Base-by-base conservation (phyloP, 1,140 invertebrate species). In the Steinernema khuongi region DNA sequence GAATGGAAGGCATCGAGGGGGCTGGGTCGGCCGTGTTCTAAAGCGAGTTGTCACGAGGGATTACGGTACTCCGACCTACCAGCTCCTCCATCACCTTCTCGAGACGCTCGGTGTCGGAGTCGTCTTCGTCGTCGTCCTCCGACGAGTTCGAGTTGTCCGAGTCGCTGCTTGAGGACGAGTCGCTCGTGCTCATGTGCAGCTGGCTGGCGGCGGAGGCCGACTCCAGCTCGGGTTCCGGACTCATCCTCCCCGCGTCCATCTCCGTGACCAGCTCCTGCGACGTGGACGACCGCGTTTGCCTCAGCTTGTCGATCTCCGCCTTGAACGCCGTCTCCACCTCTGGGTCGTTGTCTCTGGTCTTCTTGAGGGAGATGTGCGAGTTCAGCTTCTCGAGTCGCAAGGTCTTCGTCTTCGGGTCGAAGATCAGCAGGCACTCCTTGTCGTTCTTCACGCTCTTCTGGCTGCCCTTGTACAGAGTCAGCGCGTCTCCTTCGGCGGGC, bases 401-500 rank as follows among this genome's bases (percentile, higher is more conserved):
- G 0, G 60, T 76, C 43, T 66, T 66, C 1, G 76, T 77, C 22
- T 69, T 76, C 26, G 71, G 67, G 31, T 77, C 74, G 67, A 77
- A 77, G 36, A 77, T 75, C 1, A 77, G 76, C 19, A 77, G 60
- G 32, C 76, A 77, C 31, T 77, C 76, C 36, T 77, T 77, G 68
- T 36, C 33, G 18, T 36, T 36, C 32, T 76, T 74, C 14, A 70
- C 76, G 1, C 67, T 32, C 30, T 77, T 77, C 22, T 77, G 50
- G n/a, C 73, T 50, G 19, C 76, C 76, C 44, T 77, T 77, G 70
- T 75, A 77, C 26, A 77, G 41, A 14, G 74, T 75, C 50, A 77
- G 36, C 36, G 71, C 68, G 26, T 77, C 76, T 18, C 70, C 67
- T 29, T 7, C 4, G 4, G 76, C 76, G 28, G 29, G 14, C 72